Conservation (phyloP, 2,888 invertebrate genomes). For the Agrenia bidenticulata region DNA sequence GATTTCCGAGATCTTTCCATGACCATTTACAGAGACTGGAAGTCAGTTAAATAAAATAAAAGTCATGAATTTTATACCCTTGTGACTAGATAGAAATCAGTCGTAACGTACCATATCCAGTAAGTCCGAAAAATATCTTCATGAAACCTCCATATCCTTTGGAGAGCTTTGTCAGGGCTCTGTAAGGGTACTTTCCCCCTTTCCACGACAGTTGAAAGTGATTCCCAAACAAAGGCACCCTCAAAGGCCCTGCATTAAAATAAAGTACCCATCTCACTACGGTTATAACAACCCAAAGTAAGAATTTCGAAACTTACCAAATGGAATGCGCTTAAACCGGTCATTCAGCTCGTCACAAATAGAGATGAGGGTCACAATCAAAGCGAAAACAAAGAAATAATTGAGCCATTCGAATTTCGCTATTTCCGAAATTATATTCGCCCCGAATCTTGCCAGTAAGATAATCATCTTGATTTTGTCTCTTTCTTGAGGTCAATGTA, state of each 20-base stretch:
- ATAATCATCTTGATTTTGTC: not conserved
- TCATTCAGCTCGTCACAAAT: constrained; percentile 36
- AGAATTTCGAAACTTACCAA: constrained; percentile 27
- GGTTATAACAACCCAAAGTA: too few relatives aligned
- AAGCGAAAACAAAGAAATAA: constrained; percentile 11
- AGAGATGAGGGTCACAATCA: constrained; percentile 22
- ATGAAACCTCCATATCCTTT: constrained; percentile 16
- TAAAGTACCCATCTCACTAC: too few relatives aligned
- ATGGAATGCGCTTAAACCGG: constrained; percentile 33
- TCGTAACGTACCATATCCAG: constrained; percentile 22
- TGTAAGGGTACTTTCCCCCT: constrained; percentile 26
- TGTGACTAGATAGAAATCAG: not conserved
- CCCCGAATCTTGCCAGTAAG: not conserved
- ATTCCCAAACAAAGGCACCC: constrained; percentile 28
- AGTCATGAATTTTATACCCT: not conserved
- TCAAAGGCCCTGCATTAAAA: constrained; percentile 22
- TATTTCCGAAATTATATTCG: not conserved
- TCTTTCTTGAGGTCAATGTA: too few relatives aligned
- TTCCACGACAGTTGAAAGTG: constrained; percentile 16
- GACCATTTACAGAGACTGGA: constrained; percentile 14
- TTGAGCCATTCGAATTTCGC: constrained; percentile 18
- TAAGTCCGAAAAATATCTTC: constrained; percentile 26
- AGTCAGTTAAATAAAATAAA: too few relatives aligned
- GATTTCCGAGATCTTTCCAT: constrained; percentile 14
- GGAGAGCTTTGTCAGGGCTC: constrained; percentile 23